Evolutionary conservation across 2,113 vertebrate genomes (phyloP).

Genomic region (Myrmecophaga tridactyla): DNA sequence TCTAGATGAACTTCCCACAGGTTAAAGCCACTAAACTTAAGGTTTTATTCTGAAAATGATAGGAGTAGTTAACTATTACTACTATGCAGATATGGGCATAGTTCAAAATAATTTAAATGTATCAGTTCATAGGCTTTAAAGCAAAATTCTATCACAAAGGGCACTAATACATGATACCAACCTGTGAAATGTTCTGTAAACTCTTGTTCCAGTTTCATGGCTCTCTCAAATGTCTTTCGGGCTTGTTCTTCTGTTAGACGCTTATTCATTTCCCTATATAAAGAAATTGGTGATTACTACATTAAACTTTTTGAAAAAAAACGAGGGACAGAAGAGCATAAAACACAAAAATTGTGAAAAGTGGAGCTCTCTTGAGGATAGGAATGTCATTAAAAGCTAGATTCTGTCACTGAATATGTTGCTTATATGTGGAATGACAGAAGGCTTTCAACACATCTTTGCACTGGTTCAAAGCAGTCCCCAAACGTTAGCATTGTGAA

Average conservation of each 20-base stretch:
- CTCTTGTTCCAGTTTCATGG: conserved; percentile 97
- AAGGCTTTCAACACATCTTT: not conserved
- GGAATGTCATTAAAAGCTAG: conserved; percentile 20
- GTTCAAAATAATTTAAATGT: conserved; percentile 8
- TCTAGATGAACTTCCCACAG: not conserved
- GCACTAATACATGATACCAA: conserved; percentile 76
- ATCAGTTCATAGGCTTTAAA: not conserved
- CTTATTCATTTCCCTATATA: conserved; percentile 98
- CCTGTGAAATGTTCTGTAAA: conserved; percentile 99
- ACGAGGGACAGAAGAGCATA: conserved; percentile 1
- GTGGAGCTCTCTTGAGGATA: not conserved
- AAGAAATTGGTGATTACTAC: conserved; percentile 18
- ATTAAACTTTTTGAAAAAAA: conserved; percentile 33
- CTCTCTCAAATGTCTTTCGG: conserved; percentile 95
- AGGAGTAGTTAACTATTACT: not conserved
- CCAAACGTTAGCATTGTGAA: not conserved
- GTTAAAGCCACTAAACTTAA: not conserved
- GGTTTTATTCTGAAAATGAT: not conserved
- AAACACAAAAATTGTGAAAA: conserved; percentile 11
- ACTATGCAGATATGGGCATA: not conserved
- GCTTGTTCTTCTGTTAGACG: conserved; percentile 96
- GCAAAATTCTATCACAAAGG: conserved; percentile 29
- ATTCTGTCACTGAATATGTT: not conserved
- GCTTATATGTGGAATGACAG: not conserved
- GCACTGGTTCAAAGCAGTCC: not conserved